A percentile compares a stretch with the other conserved stretches of the same genome.
Conservation (phyloP, 2,888 invertebrate species). For the Drosophila acutilabella region DNA sequence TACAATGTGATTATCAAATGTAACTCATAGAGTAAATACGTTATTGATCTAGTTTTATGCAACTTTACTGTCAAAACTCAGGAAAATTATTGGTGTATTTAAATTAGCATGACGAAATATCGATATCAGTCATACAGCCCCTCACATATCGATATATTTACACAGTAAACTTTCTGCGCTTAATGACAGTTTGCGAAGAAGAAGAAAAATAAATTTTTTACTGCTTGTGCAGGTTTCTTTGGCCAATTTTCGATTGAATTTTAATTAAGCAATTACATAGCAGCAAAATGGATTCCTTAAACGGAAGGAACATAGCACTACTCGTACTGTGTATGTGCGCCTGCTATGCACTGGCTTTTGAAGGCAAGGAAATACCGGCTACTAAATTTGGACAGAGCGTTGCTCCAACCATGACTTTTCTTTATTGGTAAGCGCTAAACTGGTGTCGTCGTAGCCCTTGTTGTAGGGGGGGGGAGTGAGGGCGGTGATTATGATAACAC, state of each 20-base stretch:
- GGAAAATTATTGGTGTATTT: background rate
- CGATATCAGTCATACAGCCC: background rate
- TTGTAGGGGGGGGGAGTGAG: background rate
- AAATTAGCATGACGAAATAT: background rate
- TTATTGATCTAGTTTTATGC: too few relatives aligned
- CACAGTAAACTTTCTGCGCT: background rate
- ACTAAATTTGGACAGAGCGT: conserved; percentile 90
- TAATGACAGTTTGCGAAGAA: conserved; percentile 39
- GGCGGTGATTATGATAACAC: conserved; percentile 29
- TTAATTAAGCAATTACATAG: background rate
- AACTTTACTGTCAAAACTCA: too few relatives aligned
- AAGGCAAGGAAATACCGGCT: conserved; percentile 87
- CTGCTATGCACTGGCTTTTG: conserved; percentile 74
- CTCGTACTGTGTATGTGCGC: conserved; percentile 74
- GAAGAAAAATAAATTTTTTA: conserved; percentile 40
- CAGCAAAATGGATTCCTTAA: conserved; percentile 48
- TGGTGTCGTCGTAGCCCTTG: conserved; percentile 8
- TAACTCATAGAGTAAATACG: too few relatives aligned
- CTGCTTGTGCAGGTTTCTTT: conserved; percentile 33
- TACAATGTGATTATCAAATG: too few relatives aligned
- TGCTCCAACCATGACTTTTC: conserved; percentile 92
- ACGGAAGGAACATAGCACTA: conserved; percentile 70
- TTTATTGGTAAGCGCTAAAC: conserved; percentile 90
- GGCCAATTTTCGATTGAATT: conserved; percentile 7
- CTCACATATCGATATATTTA: conserved; percentile 17